phyloP scores from a whole-genome alignment of 2,888 invertebrate genomes.

The Zaprionus bogoriensis region DNA sequence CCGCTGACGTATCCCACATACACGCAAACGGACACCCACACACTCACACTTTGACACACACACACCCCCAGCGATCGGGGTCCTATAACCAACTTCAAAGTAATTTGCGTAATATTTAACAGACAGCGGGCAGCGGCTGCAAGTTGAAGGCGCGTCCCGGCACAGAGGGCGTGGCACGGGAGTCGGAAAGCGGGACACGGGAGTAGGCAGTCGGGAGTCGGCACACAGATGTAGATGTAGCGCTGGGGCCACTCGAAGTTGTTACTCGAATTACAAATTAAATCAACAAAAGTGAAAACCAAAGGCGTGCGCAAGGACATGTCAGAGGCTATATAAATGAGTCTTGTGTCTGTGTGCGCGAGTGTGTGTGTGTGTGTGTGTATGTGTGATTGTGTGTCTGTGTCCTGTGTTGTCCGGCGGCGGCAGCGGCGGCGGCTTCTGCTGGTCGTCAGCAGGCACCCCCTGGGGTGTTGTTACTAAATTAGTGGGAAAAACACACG shows the following conservation, averaged over 20 bases:
- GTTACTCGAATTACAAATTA: slow-evolving; percentile 75
- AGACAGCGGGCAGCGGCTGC: slow-evolving; percentile 19
- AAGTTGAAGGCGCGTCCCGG: slow-evolving; percentile 46
- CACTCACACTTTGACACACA: too few relatives aligned
- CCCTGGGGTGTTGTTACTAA: slow-evolving; percentile 74
- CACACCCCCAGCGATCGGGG: slow-evolving; percentile 21
- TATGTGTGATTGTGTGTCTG: neutral
- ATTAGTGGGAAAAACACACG: slow-evolving; percentile 67
- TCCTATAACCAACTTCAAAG: slow-evolving; percentile 71
- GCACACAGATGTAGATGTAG: neutral
- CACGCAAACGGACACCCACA: slow-evolving; percentile 14
- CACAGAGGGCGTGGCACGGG: neutral
- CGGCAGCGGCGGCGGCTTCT: slow-evolving; percentile 16
- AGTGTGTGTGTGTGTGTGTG: neutral
- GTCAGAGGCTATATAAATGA: slow-evolving; percentile 64
- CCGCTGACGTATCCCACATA: slow-evolving; percentile 31
- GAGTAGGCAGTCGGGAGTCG: neutral
- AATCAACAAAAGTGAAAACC: slow-evolving; percentile 68
- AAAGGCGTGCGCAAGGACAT: slow-evolving; percentile 57
- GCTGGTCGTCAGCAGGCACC: slow-evolving; percentile 51
- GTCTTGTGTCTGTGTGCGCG: slow-evolving; percentile 42
- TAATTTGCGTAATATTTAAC: slow-evolving; percentile 75
- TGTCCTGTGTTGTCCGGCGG: slow-evolving; percentile 6
- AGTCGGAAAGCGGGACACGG: neutral
- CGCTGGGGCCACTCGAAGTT: slow-evolving; percentile 64